Conservation (phyloP, 2,888 invertebrate species). For the Idaea dimidiata region DNA sequence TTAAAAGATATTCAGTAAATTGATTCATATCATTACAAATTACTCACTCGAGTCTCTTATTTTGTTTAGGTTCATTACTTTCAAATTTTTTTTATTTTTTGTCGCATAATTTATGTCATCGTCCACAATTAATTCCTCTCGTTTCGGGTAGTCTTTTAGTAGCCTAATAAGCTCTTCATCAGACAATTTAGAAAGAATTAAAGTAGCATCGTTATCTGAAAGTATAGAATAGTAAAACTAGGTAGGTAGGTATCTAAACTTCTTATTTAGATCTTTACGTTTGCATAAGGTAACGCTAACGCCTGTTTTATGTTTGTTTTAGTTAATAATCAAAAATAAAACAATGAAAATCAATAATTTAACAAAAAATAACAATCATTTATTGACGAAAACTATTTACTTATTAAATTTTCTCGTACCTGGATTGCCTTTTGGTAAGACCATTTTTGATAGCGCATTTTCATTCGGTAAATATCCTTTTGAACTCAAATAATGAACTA, state of each 20-base stretch:
- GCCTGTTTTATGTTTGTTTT: too few relatives aligned
- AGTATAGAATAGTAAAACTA: constrained; percentile 11
- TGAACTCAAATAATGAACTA: constrained; percentile 49
- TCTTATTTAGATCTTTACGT: too few relatives aligned
- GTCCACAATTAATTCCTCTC: constrained; percentile 52
- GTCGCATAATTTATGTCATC: constrained; percentile 52
- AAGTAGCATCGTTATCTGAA: constrained; percentile 58
- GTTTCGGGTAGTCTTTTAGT: constrained; percentile 54
- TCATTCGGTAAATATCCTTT: constrained; percentile 60
- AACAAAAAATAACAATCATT: too few relatives aligned
- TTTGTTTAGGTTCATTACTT: constrained; percentile 19
- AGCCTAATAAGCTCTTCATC: constrained; percentile 62
- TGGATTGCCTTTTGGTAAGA: constrained; percentile 39
- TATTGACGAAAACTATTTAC: too few relatives aligned
- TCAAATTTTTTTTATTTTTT: constrained; percentile 30
- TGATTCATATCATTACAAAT: constrained; percentile 3
- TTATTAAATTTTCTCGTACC: constrained; percentile 39
- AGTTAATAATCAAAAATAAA: too few relatives aligned
- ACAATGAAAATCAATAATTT: too few relatives aligned
- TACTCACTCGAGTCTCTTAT: constrained; percentile 24
- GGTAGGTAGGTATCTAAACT: too few relatives aligned
- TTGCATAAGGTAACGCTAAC: too few relatives aligned
- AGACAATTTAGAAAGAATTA: constrained; percentile 63
- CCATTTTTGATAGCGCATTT: constrained; percentile 48
- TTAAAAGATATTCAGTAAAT: neutral